Base-by-base conservation (phyloP, 2,797 vertebrate species). In the Microcaecilia unicolor region DNA sequence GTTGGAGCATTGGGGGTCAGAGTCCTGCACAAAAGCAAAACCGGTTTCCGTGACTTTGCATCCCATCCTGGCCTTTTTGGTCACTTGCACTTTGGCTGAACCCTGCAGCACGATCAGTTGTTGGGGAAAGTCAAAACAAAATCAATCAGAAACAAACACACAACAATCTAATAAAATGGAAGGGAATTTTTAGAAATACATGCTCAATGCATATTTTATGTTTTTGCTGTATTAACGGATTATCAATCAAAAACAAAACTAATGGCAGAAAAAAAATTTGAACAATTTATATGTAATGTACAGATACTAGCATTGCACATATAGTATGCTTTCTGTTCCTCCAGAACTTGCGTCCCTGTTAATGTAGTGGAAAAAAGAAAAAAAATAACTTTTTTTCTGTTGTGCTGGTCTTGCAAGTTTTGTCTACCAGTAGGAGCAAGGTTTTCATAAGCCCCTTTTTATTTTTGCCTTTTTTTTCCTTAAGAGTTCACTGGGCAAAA, bases 241-340 rank as follows among this genome's bases (percentile, higher is more conserved):
- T 88, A 86, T 86, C 78, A 80, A 70, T 67, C 57, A 61, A 61
- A 17, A 58, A 74, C 70, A n/a, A 75, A 90, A 92, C 87, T 90
- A 92, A 93, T 92, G 88, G 82, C 85, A 87, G 87, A 91, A 84
- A 87, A 84, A 87, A 55, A 83, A 77, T 83, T 71, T 46, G 70
- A 89, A 80, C 86, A 82, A 85, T 93, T 94, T 92, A 91, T 93
- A 92, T 96, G 89, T 97, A 91, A 81, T 98, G 93, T 98, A 97
- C 92, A 97, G 91, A 90, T 90, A 93, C 84, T 92, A 94, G 91
- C 91, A 91, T 88, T 88, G 87, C 89, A 91, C 89, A 92, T 90
- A 87, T 85, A 88, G 86, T 91, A 88, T 81, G 87, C 87, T 88
- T 91, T 90, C 78, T 81, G 86, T 95, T 90, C 77, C 62, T 74